Evolutionary conservation across 2,113 vertebrate species (phyloP).

Genomic region (Prietella phreatophila): DNA sequence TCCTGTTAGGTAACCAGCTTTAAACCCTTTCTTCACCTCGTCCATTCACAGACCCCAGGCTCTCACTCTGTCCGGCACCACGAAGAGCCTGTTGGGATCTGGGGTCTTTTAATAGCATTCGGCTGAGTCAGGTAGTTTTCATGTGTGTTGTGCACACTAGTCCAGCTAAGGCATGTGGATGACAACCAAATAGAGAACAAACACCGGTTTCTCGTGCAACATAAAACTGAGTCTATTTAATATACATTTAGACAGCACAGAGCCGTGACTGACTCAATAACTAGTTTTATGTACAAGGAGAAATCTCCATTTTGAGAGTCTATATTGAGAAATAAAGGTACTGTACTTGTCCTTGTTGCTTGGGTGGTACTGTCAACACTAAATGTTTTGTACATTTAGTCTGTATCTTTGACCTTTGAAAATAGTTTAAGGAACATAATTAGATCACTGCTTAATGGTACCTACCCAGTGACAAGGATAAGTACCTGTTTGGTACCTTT

Average conservation of each 20-base stretch:
- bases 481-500: not conserved
- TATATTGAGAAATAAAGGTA: not conserved
- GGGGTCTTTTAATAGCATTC: conserved; percentile 72
- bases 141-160: conserved; percentile 57
- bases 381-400: not conserved
- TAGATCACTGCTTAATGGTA: not conserved
- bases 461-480: not conserved
- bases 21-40: conserved; percentile 52
- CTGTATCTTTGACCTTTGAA: not conserved
- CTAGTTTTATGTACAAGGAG: not conserved
- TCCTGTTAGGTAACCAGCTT: conserved; percentile 61
- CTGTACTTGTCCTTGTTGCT: not conserved
- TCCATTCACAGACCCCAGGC: conserved; percentile 64
- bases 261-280: not conserved
- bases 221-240: not conserved
- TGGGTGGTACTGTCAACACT: not conserved
- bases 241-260: not conserved
- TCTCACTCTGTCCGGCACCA: conserved; percentile 39
- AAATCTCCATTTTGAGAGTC: not conserved
- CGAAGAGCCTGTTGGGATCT: conserved; percentile 48
- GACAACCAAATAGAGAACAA: conserved; percentile 11
- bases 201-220: not conserved
- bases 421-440: not conserved
- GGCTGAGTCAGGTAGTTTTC: conserved; percentile 67
- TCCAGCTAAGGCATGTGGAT: conserved; percentile 59